Evolutionary conservation across 92 coral and sea anemone species (phyloP), one percentile per base, ranked within the genome.

Genomic region (Umimayanthus kanabou): DNA sequence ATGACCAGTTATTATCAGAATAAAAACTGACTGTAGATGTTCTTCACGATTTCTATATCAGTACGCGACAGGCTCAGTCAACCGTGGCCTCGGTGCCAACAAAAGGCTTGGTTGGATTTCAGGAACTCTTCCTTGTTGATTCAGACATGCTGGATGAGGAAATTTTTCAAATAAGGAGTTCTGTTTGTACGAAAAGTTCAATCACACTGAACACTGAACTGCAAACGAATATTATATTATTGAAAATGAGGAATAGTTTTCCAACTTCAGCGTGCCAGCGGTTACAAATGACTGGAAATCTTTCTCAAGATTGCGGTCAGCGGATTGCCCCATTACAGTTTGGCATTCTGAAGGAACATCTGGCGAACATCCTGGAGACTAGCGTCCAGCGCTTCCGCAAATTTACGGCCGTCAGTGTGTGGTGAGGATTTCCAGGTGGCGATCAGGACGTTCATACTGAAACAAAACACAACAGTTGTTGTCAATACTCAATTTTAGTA

Each of bases 341-440:
- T 94, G n/a, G 96, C 72, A 47, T 79, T 55, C 82, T 69, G 45
- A 29, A 85, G 86, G 49, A 94, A 47, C 23, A 92, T 69, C 37
- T 72, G 85, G 29, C 88, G 91, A 87, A 94, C 85, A 80, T 92
- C 93, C 43, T 72, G 79, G 14, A 94, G 86, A 85, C 94, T 90
- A 70, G 82, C 88, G n/a, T 16, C 81, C 20, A 94, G 81, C 16
- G 89, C 89, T 66, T 90, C 91, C 84, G 79, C 79, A 84, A 92
- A 94, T 53, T 81, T 84, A n/a, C 49, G 61, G 76, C 87, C 84
- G 76, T 94, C 96, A 4, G 96, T 94, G 33, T 90, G 89, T n/a
- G 77, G 53, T 22, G 96, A 94, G 64, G 85, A 89, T 43, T 79
- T 94, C 89, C 89, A 94, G 26, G 89, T 90, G 33, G 94, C 78